Base-by-base conservation (phyloP, 2,113 vertebrate genomes). In the Melanerpes aurifrons region DNA sequence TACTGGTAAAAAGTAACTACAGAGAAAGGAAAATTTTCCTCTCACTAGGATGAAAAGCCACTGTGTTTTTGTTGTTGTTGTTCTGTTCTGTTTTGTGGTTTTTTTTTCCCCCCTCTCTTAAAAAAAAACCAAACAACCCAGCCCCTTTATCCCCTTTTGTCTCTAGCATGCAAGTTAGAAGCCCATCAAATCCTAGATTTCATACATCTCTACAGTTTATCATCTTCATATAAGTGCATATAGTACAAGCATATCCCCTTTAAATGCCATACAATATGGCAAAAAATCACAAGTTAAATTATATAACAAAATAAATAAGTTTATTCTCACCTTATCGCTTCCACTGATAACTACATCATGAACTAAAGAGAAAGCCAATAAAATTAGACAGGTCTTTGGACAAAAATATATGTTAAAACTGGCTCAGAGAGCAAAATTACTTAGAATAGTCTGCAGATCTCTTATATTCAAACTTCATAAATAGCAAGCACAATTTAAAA, bases 341-440 rank as follows among this genome's bases (percentile, higher is more conserved):
- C 68, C 57, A 81, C 94, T 94, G 86, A 96, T 96, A 95, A 70
- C 91, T 97, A 80, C 87, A 94, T 93, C 43, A 92, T 58, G 50
- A 96, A 92, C 67, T 40, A 95, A 97, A 89, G 21, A 93, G 71
- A 82, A 95, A 89, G 70, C 88, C 70, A 69, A 90, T 70, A 89
- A 94, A 96, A 93, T 91, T 76, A 97, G 97, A 96, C 88, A 96
- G 45, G 72, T 97, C 97, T 97, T 97, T 98, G 97, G 97, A 97
- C 96, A 94, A 96, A 97, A 93, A 96, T 96, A 95, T 91, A 96
- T 95, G 95, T 96, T 95, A 94, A 93, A 96, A 97, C 77, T 97
- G 97, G 97, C 97, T 98, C 97, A 97, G 96, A 97, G 91, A 95
- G 92, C 57, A 93, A 89, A 79, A 93, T 82, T 72, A 95, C 82